Base-by-base conservation (phyloP, 1,140 invertebrate species). In the Brachionus rubens region DNA sequence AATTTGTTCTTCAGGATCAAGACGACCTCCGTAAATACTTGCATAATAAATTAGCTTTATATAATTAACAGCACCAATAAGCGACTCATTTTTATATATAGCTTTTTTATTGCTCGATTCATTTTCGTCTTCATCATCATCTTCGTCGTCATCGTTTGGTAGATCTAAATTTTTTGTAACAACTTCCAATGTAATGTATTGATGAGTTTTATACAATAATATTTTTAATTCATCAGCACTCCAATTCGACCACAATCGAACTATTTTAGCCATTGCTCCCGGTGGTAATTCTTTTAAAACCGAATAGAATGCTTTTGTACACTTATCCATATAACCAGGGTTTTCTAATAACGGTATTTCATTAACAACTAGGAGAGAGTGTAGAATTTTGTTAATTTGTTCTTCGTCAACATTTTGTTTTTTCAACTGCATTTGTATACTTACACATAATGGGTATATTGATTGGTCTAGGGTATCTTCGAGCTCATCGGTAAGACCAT, bases 11-110 rank as follows among this genome's bases (percentile, higher is more conserved):
- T 48, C 46, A 1, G 14, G 46, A 72, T 72, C 68, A 33, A 72
- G 24, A n/a, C 68, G 3, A n/a, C 93, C 93, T 0, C 91, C 92
- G 77, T 93, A 80, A 79, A 95, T 90, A 82, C 90, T 93, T 24
- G 92, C 92, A 85, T 93, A 94, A 82, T 92, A 96, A 0, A 94
- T 83, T 82, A 95, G 90, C 88, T 91, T 86, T 81, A 87, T 84
- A 26, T 87, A 81, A 77, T 81, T 81, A 4, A 84, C 81, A 12
- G 82, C 80, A 36, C 80, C 76, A 48, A 52, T 62, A 40, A 77
- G 68, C 91, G 92, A 87, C 91, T 90, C 21, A 92, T 86, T 87
- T 91, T 92, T 16, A 91, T 92, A 62, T 7, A 75, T 19, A 50
- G 26, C 19, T 50, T 40, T 80, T 10, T 91, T 89, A 70, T 89